Evolutionary conservation across 2,797 vertebrate genomes (phyloP), one percentile per base, ranked within the genome.

Genomic region (Acrossocheilus fasciatus): DNA sequence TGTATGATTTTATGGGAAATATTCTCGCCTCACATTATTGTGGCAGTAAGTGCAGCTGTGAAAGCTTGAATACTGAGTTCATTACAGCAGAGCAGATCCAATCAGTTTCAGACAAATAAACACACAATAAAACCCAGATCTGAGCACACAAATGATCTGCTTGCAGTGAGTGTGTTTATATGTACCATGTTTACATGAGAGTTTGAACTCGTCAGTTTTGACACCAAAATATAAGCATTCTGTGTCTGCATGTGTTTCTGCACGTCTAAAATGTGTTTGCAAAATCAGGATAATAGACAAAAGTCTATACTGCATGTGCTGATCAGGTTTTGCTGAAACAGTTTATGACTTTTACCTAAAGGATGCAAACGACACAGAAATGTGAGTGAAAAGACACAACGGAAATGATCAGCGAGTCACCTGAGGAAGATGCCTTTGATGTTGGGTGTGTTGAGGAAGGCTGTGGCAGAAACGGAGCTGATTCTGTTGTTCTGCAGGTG

Each of bases 371-470:
- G 8, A 2, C n/a, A 30, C 43, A 50, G 10, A 52, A 75, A 18
- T 0, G 9, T 5, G 6, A 84, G 8, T 4, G 41, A 41, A 20
- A 64, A 81, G 30, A 20, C 41, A 64, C 23, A 20, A 62, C 50
- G 7, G 11, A 43, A 39, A 74, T 68, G 3, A 30, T 11, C 34
- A 50, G 34, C 12, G 36, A 14, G 47, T 73, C 36, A 99, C 98
- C 97, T 96, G 89, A 99, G 97, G 90, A 96, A 98, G 94, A 99
- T 97, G 78, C 97, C 97, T 91, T 97, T 99, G 92, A 99, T 97
- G 85, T 98, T 98, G 52, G 98, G 98, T 0, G 97, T 98, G 82
- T 96, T 95, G 90, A 98, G 96, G 77, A 99, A 99, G 34, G 96
- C 96, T 3, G 95, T 94, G 57, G 96, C 96, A 0, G 96, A 93